These are phyloP conservation scores for Teinopalpus imperialis DNA, from an alignment of 2,888 invertebrate genomes.

Conservation along the genomic window DNA sequence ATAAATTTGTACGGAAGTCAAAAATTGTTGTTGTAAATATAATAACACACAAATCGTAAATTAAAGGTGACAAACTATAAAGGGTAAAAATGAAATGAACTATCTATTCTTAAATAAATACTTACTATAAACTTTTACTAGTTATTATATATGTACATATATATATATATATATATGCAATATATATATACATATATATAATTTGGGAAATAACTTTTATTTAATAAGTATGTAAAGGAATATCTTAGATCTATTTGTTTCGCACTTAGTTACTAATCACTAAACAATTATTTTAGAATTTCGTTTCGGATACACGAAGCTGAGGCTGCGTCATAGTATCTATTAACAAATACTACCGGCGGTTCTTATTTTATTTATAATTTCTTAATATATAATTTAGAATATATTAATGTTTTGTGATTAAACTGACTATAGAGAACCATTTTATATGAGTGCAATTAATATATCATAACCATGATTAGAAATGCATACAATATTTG, in stretches of 20 bases:
- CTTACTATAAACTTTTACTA: no score
- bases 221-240: conserved; percentile 32
- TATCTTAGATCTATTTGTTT: conserved; percentile 36
- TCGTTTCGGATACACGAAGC: conserved; percentile 69
- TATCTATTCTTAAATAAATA: no score
- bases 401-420: conserved; percentile 39
- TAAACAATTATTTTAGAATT: conserved; percentile 75
- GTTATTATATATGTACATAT: no score
- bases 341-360: conserved; percentile 50
- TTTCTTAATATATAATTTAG: conserved; percentile 30
- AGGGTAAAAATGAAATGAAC: no score
- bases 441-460: conserved; percentile 37
- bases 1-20: background rate
- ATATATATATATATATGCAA: no score
- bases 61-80: no score
- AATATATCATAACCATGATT: conserved; percentile 13
- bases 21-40: conserved; percentile 7
- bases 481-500: conserved; percentile 1
- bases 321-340: conserved; percentile 44
- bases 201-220: conserved; percentile 11
- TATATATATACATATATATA: no score
- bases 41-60: conserved; percentile 9
- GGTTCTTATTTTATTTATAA: conserved; percentile 36
- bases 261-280: conserved; percentile 57
- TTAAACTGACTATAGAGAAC: conserved; percentile 46